Conservation (phyloP, 2,797 vertebrate genomes). For the Karalla daura region DNA sequence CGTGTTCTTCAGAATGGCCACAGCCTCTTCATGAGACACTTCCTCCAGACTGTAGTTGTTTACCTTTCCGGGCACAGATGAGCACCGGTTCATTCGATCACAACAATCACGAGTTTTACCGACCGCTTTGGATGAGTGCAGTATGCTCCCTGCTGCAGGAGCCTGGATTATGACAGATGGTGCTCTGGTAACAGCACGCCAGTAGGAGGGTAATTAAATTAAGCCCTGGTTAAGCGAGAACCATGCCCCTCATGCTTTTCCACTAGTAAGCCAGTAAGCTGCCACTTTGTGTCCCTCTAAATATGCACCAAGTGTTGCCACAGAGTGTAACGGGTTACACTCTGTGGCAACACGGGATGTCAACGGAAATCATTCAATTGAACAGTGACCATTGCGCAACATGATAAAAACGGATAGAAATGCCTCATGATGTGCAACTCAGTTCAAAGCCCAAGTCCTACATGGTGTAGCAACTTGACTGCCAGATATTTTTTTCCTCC, state of each 20-base stretch:
- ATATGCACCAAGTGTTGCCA: too few species aligned
- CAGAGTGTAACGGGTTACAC: background rate
- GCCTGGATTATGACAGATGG: slow-evolving; percentile 74
- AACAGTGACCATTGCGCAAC: background rate
- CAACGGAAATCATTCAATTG: background rate
- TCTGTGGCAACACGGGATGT: background rate
- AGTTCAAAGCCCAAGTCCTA: too few species aligned
- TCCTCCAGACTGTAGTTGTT: slow-evolving; percentile 98
- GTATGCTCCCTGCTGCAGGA: slow-evolving; percentile 20
- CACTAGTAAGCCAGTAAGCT: background rate
- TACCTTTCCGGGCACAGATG: slow-evolving; percentile 82
- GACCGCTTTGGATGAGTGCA: slow-evolving; percentile 35
- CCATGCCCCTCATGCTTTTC: slow-evolving; percentile 24
- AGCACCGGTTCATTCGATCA: slow-evolving; percentile 8
- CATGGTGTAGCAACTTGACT: too few species aligned
- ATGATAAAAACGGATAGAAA: too few species aligned
- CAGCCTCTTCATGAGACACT: slow-evolving; percentile 96
- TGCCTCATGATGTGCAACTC: too few species aligned
- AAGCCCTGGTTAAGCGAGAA: slow-evolving; percentile 59
- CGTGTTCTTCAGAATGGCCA: slow-evolving; percentile 97
- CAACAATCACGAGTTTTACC: background rate
- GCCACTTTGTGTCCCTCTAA: background rate
- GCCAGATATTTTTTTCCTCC: too few species aligned
- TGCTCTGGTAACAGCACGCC: slow-evolving; percentile 39
- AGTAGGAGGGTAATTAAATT: slow-evolving; percentile 72